Base-by-base conservation (phyloP, 2,113 vertebrate species). In the Periophthalmus modestus region DNA sequence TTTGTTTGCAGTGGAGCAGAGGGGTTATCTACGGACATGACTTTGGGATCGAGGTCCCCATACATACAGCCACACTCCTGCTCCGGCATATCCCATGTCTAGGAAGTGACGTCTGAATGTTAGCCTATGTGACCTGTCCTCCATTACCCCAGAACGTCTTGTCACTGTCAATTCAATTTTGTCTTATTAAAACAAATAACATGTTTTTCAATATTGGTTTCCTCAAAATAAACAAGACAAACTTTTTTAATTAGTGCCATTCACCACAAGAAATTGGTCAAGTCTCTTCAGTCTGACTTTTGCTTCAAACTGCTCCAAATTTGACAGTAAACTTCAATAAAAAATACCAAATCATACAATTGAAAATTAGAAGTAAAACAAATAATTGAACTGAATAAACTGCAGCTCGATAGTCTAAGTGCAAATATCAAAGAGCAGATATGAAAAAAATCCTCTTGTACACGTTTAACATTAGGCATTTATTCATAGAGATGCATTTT, bases 401-500 rank as follows among this genome's bases (percentile, higher is more conserved):
- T 61, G 12, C 23, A 61, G 13, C 54, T n/a, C 11, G 1, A 10
- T 10, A 10, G 39, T 43, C 7, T 39, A n/a, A n/a, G n/a, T n/a
- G n/a, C n/a, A n/a, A n/a, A 54, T 16, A 19, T 19, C 50, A 19
- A 54, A 54, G 50, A 18, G 50, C 50, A 54, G 50, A 57, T 57
- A 57, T 59, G 21, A 59, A 59, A 28, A 13, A 59, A 59, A 24
- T 59, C 21, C 33, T 73, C 59, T 28, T 15, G 66, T 0, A 66
- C 62, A 69, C 48, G 34, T 62, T 62, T 18, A 62, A 62, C 59
- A 62, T 62, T 28, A 62, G 59, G 59, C 24, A 62, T 62, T 62
- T 62, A 62, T 62, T 62, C 59, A 62, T 62, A 89, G 85, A 88
- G 85, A 90, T 91, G 86, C 82, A 87, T 83, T 79, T 89, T 91